These are phyloP conservation scores for Drosophila prolongata DNA, from an alignment of 2,888 invertebrate species.

Conservation along the genomic window DNA sequence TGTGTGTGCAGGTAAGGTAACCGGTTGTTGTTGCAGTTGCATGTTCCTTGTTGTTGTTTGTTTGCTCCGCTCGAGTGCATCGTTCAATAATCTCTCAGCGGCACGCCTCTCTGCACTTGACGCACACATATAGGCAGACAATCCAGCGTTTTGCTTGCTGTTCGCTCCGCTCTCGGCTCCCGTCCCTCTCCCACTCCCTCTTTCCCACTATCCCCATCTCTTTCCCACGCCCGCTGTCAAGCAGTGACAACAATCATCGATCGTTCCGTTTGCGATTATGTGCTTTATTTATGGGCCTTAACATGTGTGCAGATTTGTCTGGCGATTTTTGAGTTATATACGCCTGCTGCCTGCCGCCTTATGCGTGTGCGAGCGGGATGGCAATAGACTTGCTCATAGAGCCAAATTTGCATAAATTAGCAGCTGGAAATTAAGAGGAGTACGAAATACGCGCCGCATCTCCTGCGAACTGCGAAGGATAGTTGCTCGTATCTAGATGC, in stretches of 20 bases:
- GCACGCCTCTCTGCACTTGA: conserved; percentile 80
- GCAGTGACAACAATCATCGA: conserved; percentile 83
- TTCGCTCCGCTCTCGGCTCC: conserved; percentile 33
- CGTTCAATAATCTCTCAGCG: conserved; percentile 79
- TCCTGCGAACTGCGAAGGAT: conserved; percentile 45
- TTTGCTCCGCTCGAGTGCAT: conserved; percentile 74
- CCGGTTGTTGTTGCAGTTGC: conserved; percentile 71
- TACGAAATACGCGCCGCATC: conserved; percentile 60
- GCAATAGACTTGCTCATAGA: conserved; percentile 12
- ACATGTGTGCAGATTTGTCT: conserved; percentile 83
- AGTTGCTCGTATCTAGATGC: conserved; percentile 75
- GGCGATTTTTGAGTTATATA: conserved; percentile 79
- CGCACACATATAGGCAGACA: conserved; percentile 61
- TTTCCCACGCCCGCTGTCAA: conserved; percentile 72
- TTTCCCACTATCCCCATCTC: conserved; percentile 5
- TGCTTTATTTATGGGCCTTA: conserved; percentile 83
- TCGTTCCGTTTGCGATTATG: conserved; percentile 84
- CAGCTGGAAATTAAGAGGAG: conserved; percentile 73
- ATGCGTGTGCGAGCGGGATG: conserved; percentile 25
- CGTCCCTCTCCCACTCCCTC: conserved; percentile 7
- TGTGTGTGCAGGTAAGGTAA: conserved; percentile 54
- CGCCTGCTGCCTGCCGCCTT: conserved; percentile 25
- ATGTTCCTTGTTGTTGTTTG: conserved; percentile 31
- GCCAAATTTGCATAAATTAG: conserved; percentile 74
- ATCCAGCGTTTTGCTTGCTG: conserved; percentile 65